Evolutionary conservation across 2,113 vertebrate genomes (phyloP).

Genomic region (Machaerirhynchus nigripectus): DNA sequence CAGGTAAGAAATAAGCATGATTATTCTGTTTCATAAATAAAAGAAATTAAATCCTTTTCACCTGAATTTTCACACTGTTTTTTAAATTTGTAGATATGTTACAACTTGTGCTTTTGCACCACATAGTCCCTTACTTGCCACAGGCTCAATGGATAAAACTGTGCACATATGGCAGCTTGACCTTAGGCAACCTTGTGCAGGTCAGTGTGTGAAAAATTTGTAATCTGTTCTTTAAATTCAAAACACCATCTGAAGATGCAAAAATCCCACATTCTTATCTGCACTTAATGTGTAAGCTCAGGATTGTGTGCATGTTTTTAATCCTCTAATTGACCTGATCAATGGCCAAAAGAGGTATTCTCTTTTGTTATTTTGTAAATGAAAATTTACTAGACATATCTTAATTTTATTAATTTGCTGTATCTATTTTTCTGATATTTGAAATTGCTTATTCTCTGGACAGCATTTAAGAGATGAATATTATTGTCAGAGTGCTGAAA

Average conservation of each 20-base stretch:
- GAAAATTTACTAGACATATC: not conserved
- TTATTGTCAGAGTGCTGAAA: not conserved
- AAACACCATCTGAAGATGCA: not conserved
- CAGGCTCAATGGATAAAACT: constrained; percentile 90
- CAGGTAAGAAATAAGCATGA: constrained; percentile 72
- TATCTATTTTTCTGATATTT: not conserved
- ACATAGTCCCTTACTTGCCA: constrained; percentile 80
- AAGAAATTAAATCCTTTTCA: not conserved
- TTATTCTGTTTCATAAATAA: not conserved
- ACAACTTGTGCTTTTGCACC: constrained; percentile 88
- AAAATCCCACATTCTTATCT: not conserved
- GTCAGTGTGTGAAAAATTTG: constrained; percentile 56
- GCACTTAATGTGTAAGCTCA: not conserved
- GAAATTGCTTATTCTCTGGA: not conserved
- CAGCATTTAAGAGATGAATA: not conserved
- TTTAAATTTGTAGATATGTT: constrained; percentile 79
- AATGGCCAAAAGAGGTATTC: not conserved
- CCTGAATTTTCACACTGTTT: not conserved
- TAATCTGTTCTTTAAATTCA: not conserved
- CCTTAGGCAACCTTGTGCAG: constrained; percentile 57
- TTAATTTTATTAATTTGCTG: not conserved
- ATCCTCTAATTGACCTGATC: not conserved
- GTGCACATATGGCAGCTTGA: constrained; percentile 85
- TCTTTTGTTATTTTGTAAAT: not conserved
- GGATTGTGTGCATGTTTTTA: not conserved